Percentiles rank a stretch among this genome's conserved stretches.
phyloP scores from a whole-genome alignment of 2,888 invertebrate species.

The Xylophagus ater region DNA sequence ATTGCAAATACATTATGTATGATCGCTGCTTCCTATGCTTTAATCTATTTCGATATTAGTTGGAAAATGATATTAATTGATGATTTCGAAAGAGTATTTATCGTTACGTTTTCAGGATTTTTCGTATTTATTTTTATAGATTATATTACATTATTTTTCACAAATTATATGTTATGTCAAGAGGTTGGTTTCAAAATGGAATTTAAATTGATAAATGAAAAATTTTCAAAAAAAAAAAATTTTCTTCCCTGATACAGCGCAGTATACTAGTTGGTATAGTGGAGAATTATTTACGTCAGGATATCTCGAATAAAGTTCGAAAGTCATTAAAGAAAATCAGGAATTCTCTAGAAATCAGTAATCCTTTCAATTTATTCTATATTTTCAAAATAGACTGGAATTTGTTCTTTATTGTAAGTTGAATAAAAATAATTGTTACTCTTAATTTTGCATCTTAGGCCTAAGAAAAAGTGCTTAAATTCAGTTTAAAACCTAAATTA shows the following conservation, averaged over 20 bases:
- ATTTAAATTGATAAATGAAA: neutral
- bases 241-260: no score
- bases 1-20: neutral
- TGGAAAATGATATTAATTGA: slow-evolving; percentile 9
- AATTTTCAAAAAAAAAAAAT: slow-evolving; percentile 3
- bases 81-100: slow-evolving; percentile 2
- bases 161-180: neutral
- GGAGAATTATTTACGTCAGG: neutral
- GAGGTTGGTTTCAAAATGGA: slow-evolving; percentile 1
- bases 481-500: no score
- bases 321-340: neutral
- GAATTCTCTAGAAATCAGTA: slow-evolving; percentile 3
- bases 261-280: neutral
- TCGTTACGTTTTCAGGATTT: neutral
- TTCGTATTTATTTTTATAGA: slow-evolving; percentile 4
- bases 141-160: neutral
- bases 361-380: slow-evolving; percentile 7
- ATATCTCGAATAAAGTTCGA: neutral
- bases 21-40: neutral
- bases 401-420: slow-evolving; percentile 7
- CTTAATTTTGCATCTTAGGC: neutral
- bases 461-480: neutral
- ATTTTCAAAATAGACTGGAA: slow-evolving; percentile 7
- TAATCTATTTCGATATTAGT: slow-evolving; percentile 4
- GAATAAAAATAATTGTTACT: no score